Percentiles rank a stretch among this genome's conserved stretches.
Evolutionary conservation across 2,888 invertebrate genomes (phyloP).

Genomic region (Melinaea marsaeus): DNA sequence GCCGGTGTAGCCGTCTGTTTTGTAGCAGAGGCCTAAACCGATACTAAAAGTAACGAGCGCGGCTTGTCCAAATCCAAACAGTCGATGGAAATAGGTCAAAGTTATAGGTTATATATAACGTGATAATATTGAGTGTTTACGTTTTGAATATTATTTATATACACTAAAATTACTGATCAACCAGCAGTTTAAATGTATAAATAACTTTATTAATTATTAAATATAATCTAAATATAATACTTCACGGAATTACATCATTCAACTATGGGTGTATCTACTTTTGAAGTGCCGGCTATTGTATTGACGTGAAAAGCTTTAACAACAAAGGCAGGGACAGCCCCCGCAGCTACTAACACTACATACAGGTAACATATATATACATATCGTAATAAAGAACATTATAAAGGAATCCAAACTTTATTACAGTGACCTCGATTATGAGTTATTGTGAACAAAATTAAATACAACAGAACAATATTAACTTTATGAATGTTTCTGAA

Average conservation of each 20-base stretch:
- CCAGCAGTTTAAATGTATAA: too few species aligned
- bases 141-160: too few species aligned
- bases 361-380: too few species aligned
- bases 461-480: too few species aligned
- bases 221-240: slow-evolving; percentile 8
- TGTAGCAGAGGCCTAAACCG: slow-evolving; percentile 43
- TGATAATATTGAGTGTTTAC: background rate
- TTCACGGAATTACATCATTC: slow-evolving; percentile 16
- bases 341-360: slow-evolving; percentile 16
- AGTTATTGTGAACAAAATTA: too few species aligned
- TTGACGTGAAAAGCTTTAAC: slow-evolving; percentile 46
- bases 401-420: too few species aligned
- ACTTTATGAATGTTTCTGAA: too few species aligned
- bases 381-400: too few species aligned
- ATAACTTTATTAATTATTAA: too few species aligned
- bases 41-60: slow-evolving; percentile 13
- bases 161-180: too few species aligned
- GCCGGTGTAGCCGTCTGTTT: slow-evolving; percentile 68
- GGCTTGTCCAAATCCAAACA: slow-evolving; percentile 14
- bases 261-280: slow-evolving; percentile 38
- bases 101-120: background rate
- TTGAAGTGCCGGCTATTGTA: slow-evolving; percentile 57
- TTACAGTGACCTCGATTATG: too few species aligned
- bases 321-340: slow-evolving; percentile 47
- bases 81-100: slow-evolving; percentile 18